phyloP scores from a whole-genome alignment of 2,113 vertebrate genomes.

The Pyrgilauda ruficollis region DNA sequence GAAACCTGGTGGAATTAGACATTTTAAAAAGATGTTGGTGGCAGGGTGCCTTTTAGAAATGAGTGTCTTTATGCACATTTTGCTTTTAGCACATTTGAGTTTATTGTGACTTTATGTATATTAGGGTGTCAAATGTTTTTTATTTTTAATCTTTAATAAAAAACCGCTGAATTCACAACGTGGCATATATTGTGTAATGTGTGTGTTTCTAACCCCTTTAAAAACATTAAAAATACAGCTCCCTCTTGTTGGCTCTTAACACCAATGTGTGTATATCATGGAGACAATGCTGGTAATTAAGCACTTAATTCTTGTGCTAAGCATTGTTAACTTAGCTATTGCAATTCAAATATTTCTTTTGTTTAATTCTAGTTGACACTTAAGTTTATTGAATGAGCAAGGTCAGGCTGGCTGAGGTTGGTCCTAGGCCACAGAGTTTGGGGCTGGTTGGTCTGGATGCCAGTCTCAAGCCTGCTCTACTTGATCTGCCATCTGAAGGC shows the following conservation, averaged over 20 bases:
- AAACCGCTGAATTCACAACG: neutral
- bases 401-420: neutral
- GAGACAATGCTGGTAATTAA: conserved; percentile 29
- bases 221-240: neutral
- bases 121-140: conserved; percentile 50
- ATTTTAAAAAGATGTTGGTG: conserved; percentile 59
- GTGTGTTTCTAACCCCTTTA: neutral
- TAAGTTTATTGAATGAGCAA: neutral
- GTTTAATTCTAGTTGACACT: neutral
- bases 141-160: conserved; percentile 63
- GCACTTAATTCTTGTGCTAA: conserved; percentile 20
- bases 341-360: conserved; percentile 18
- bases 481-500: neutral
- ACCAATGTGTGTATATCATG: neutral
- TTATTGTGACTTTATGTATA: conserved; percentile 61
- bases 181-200: neutral
- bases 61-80: conserved; percentile 41
- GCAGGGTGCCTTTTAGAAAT: conserved; percentile 64
- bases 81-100: conserved; percentile 52
- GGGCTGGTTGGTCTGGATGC: neutral
- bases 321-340: conserved; percentile 11
- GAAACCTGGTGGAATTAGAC: conserved; percentile 18
- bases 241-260: neutral
- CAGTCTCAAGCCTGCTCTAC: neutral
- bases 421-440: neutral